A percentile compares a stretch with the other conserved stretches of the same genome.
These are phyloP conservation scores for Hyaena hyaena DNA, from an alignment of 2,113 vertebrate genomes.

Conservation along the genomic window DNA sequence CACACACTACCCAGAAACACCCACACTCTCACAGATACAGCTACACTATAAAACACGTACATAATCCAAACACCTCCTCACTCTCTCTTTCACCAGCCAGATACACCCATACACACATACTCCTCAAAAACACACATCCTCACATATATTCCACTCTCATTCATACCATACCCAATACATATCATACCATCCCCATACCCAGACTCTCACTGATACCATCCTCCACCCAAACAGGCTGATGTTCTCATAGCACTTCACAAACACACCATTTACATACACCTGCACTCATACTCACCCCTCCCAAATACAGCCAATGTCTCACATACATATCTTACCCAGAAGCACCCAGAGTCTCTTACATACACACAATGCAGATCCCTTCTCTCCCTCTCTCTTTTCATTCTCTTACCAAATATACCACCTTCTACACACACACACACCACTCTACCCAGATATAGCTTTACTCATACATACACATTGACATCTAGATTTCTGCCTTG, in stretches of 20 bases:
- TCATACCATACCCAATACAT: not conserved
- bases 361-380: not conserved
- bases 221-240: slow-evolving; percentile 6
- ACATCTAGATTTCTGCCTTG: slow-evolving; percentile 57
- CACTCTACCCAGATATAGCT: not conserved
- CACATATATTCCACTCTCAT: slow-evolving; percentile 27
- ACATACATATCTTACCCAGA: slow-evolving; percentile 40
- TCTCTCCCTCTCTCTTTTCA: not conserved
- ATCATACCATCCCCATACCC: not conserved
- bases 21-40: not conserved
- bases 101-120: not conserved
- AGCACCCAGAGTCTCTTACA: slow-evolving; percentile 1
- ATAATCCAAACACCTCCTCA: not conserved
- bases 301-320: slow-evolving; percentile 52
- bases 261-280: not conserved
- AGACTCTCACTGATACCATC: slow-evolving; percentile 2
- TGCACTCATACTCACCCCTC: not conserved
- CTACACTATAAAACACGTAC: not conserved
- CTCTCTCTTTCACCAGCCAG: not conserved
- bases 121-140: not conserved
- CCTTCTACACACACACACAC: not conserved
- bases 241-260: slow-evolving; percentile 6
- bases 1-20: not conserved
- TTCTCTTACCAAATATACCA: not conserved
- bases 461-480: slow-evolving; percentile 1